Conservation (phyloP, 1,140 invertebrate genomes). For the Sitodiplosis mosellana region DNA sequence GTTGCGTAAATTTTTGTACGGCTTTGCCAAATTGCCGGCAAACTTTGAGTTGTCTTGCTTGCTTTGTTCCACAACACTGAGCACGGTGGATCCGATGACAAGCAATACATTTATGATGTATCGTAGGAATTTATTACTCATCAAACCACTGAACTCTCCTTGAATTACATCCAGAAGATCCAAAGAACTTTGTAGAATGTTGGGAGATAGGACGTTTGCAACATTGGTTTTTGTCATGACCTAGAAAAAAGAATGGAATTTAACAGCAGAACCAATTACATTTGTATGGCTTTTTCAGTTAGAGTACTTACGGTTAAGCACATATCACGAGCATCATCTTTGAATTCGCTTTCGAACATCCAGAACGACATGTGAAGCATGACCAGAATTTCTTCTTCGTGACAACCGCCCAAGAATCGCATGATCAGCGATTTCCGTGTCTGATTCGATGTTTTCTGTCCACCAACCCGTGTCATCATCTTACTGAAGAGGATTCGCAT, state of each 20-base stretch:
- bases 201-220: conserved; percentile 31
- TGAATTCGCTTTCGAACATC: conserved; percentile 43
- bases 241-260: not conserved
- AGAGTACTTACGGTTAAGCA: not conserved
- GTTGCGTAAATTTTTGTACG: conserved; percentile 48
- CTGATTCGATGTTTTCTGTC: conserved; percentile 48
- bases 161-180: conserved; percentile 62
- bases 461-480: conserved; percentile 62
- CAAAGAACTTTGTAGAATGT: conserved; percentile 51
- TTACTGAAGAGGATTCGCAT: conserved; percentile 79
- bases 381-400: conserved; percentile 52
- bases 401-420: conserved; percentile 65
- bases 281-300: conserved; percentile 8
- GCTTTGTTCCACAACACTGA: conserved; percentile 33
- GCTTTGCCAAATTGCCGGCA: conserved; percentile 32
- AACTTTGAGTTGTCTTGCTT: conserved; percentile 31
- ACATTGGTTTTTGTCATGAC: conserved; percentile 17
- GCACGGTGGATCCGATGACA: conserved; percentile 42
- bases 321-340: conserved; percentile 17
- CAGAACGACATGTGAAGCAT: conserved; percentile 75
- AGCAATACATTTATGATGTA: conserved; percentile 54
- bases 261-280: too few relatives aligned
- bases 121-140: conserved; percentile 42
- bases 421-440: conserved; percentile 55
- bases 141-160: conserved; percentile 66